A percentile compares a stretch with the other conserved stretches of the same genome.
Evolutionary conservation across 2,797 vertebrate genomes (phyloP).

Genomic region (Acanthiza pusilla): DNA sequence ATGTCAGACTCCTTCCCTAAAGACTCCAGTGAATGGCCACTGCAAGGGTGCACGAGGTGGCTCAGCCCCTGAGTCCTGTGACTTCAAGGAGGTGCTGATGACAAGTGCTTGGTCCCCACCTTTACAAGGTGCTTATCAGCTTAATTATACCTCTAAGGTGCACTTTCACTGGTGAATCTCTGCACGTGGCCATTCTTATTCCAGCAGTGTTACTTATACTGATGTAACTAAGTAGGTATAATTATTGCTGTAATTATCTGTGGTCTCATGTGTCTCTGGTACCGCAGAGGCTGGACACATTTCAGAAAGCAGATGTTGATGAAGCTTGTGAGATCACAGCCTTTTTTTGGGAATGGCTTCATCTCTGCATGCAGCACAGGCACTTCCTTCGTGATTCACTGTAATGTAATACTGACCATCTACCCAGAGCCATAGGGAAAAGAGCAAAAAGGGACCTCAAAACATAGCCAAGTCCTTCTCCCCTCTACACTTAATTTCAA

Average conservation of each 20-base stretch:
- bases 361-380: neutral
- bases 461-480: neutral
- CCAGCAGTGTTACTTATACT: slow-evolving; percentile 15
- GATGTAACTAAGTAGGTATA: slow-evolving; percentile 36
- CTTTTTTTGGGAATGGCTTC: slow-evolving; percentile 9
- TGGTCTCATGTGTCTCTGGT: slow-evolving; percentile 31
- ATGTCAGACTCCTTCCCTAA: neutral
- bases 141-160: slow-evolving; percentile 27
- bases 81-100: slow-evolving; percentile 4
- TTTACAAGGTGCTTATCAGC: slow-evolving; percentile 11
- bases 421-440: neutral
- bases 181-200: neutral
- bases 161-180: slow-evolving; percentile 45
- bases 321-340: slow-evolving; percentile 43
- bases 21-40: neutral
- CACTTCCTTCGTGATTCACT: slow-evolving; percentile 40
- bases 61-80: neutral
- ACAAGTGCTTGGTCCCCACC: neutral
- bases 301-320: slow-evolving; percentile 48
- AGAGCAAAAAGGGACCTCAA: neutral
- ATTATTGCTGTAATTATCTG: slow-evolving; percentile 33
- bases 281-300: neutral
- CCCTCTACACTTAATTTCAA: neutral
- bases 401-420: neutral
- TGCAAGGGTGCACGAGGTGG: neutral